Conservation (phyloP, 30 jellyfish, hydroid and myxozoan genomes). For the Pseudorhiza aurosa region DNA sequence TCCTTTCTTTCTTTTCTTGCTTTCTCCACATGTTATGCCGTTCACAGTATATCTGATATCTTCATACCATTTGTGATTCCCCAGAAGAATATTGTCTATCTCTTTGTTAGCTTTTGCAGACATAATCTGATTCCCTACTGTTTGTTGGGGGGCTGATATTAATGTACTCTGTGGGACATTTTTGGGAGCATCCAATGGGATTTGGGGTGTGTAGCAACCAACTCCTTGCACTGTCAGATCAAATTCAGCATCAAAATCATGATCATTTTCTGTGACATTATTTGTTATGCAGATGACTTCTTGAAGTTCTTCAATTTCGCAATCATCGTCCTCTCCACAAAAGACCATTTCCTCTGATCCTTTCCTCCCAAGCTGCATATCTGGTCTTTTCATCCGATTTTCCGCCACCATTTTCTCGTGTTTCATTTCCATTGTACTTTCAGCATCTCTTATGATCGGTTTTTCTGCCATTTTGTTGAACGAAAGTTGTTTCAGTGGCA, state of each 20-base stretch:
- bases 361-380: not conserved
- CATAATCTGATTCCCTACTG: not conserved
- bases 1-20: not conserved
- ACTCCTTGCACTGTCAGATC: not conserved
- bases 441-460: not conserved
- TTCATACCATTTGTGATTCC: not conserved
- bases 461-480: not conserved
- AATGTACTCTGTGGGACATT: not conserved
- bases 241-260: not conserved
- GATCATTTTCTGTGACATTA: not conserved
- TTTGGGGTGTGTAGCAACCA: not conserved
- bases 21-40: not conserved
- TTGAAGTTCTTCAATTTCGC: constrained; percentile 31
- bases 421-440: not conserved
- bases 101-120: not conserved
- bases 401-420: not conserved
- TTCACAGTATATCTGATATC: not conserved
- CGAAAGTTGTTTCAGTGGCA: not conserved
- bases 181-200: not conserved
- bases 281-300: not conserved
- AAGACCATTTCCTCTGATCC: not conserved
- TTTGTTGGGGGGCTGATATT: not conserved
- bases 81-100: constrained; percentile 20
- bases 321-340: constrained; percentile 10
- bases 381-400: not conserved